Percentiles rank a stretch among this genome's conserved stretches.
These are phyloP conservation scores for Australoheros facetus DNA, from an alignment of 2,797 vertebrate species.

Conservation along the genomic window DNA sequence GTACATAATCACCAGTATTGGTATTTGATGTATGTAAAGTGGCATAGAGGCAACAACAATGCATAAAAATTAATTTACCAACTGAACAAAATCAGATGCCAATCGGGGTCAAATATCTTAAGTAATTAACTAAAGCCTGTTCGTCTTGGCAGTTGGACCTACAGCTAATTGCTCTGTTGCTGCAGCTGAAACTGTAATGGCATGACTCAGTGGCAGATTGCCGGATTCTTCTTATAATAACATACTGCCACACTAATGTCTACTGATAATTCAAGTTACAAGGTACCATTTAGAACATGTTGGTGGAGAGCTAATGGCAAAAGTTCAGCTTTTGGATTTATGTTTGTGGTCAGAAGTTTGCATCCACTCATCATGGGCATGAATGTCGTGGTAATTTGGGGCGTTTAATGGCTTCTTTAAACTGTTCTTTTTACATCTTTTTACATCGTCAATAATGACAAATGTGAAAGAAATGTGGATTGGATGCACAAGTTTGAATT, in stretches of 20 bases:
- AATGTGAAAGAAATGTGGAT: too few species aligned
- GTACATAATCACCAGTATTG: conserved; percentile 20
- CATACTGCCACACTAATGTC: background rate
- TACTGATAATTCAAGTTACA: background rate
- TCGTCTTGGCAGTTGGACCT: conserved; percentile 43
- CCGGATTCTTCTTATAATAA: conserved; percentile 22
- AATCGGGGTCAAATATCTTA: conserved; percentile 49
- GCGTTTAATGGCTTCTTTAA: background rate
- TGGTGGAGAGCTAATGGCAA: background rate
- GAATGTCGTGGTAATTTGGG: background rate
- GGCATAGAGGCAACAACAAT: conserved; percentile 6
- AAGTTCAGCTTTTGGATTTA: conserved; percentile 18
- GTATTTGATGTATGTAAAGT: conserved; percentile 26
- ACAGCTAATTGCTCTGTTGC: conserved; percentile 48
- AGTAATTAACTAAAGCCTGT: conserved; percentile 62
- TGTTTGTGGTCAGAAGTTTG: background rate
- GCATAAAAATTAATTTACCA: conserved; percentile 37
- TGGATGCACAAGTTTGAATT: too few species aligned
- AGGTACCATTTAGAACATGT: background rate
- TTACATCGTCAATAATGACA: background rate
- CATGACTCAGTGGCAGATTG: conserved; percentile 23
- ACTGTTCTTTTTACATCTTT: background rate
- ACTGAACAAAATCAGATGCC: conserved; percentile 31
- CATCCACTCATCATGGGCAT: background rate
- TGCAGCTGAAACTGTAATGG: conserved; percentile 38